A percentile compares a stretch with the other conserved stretches of the same genome.
These are phyloP conservation scores for Pomatostomus ruficeps DNA, from an alignment of 2,113 vertebrate genomes.

Conservation along the genomic window DNA sequence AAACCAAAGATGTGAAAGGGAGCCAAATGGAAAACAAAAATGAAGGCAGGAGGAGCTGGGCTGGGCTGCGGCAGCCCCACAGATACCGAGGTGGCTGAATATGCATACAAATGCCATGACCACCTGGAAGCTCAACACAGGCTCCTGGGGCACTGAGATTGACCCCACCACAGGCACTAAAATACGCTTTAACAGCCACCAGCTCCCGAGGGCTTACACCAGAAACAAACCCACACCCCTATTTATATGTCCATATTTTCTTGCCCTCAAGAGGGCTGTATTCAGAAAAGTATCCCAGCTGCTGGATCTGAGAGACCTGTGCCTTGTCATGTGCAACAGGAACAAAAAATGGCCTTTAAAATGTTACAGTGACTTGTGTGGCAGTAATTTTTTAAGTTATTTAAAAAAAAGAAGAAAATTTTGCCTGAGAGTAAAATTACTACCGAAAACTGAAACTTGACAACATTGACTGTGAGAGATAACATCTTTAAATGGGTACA, in stretches of 20 bases:
- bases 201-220: not conserved
- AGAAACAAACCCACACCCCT: not conserved
- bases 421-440: slow-evolving; percentile 36
- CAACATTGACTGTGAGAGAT: not conserved
- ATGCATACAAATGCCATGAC: not conserved
- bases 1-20: not conserved
- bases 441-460: slow-evolving; percentile 33
- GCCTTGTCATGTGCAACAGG: not conserved
- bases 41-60: not conserved
- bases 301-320: not conserved
- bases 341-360: not conserved
- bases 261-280: not conserved
- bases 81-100: accelerated
- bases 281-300: not conserved
- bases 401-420: not conserved
- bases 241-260: not conserved
- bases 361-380: not conserved
- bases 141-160: accelerated
- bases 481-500: not conserved
- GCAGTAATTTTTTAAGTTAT: not conserved
- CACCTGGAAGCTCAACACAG: not conserved
- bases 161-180: not conserved
- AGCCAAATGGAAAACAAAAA: not conserved
- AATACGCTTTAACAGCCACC: not conserved
- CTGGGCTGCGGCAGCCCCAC: not conserved